These are phyloP conservation scores for Epinotia bilunana DNA, from an alignment of 2,888 invertebrate genomes.

Conservation along the genomic window DNA sequence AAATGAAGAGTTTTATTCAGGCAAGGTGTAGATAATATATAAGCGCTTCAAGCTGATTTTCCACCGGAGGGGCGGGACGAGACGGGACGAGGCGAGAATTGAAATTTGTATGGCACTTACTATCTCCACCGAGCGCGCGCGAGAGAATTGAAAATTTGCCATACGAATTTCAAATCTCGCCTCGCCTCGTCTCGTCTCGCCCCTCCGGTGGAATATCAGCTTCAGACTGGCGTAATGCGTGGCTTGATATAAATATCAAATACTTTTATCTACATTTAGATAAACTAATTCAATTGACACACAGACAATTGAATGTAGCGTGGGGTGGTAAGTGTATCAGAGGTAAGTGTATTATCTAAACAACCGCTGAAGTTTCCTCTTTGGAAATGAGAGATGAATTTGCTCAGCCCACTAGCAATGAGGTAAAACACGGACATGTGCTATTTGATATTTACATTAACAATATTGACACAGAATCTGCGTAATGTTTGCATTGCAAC, in stretches of 20 bases:
- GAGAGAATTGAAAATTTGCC: no score
- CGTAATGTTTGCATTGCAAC: constrained; percentile 24
- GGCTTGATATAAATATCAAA: neutral
- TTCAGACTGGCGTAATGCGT: neutral
- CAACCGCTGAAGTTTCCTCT: constrained; percentile 30
- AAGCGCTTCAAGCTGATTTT: no score
- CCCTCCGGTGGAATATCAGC: no score
- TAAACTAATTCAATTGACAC: neutral
- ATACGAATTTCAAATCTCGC: no score
- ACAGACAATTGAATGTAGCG: neutral
- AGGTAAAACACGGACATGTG: constrained; percentile 37
- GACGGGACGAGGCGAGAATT: no score
- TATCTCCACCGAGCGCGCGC: no score
- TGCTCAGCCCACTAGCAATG: constrained; percentile 37
- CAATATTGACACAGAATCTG: constrained; percentile 33
- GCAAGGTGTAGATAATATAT: neutral
- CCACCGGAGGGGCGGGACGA: no score
- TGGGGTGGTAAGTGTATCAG: constrained; percentile 3
- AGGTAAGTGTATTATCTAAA: constrained; percentile 11
- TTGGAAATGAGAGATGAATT: constrained; percentile 34
- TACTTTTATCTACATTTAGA: neutral
- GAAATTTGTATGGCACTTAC: no score
- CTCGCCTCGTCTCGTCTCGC: no score
- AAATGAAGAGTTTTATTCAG: neutral
- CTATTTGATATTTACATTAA: constrained; percentile 23